Conservation (phyloP, 2,797 vertebrate species). For the Enteromius argenteus region DNA sequence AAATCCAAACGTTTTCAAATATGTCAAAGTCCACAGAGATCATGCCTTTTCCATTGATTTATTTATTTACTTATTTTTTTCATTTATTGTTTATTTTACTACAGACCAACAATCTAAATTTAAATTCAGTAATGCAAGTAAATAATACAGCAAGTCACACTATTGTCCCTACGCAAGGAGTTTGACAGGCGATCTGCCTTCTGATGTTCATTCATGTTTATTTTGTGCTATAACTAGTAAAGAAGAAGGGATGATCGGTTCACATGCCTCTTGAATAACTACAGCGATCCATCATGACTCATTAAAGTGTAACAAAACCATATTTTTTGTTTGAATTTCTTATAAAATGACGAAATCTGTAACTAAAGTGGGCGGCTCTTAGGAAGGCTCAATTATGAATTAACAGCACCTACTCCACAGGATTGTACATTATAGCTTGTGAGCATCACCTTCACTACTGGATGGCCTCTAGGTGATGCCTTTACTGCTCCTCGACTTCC, state of each 20-base stretch:
- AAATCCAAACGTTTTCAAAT: background rate
- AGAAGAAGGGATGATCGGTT: too few relatives aligned
- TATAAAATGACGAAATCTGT: background rate
- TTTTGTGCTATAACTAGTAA: background rate
- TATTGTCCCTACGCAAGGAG: background rate
- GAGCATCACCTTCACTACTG: conserved; percentile 86
- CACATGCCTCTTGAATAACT: too few relatives aligned
- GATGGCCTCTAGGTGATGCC: conserved; percentile 86
- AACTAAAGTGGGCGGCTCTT: background rate
- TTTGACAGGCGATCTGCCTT: background rate
- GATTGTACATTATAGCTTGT: background rate
- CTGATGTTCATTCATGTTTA: background rate
- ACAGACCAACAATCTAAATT: background rate
- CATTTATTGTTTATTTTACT: background rate
- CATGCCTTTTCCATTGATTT: background rate
- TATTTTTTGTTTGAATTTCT: background rate
- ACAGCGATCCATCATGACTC: too few relatives aligned
- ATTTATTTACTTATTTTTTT: background rate
- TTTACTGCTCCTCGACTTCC: conserved; percentile 92
- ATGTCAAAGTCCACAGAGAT: background rate
- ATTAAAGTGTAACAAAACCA: background rate
- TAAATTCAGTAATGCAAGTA: background rate
- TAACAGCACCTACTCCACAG: background rate
- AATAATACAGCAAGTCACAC: background rate
- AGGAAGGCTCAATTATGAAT: background rate